A percentile compares a stretch with the other conserved stretches of the same genome.
These are phyloP conservation scores for Mionectes olivaceus DNA, from an alignment of 2,797 vertebrate species.

Conservation along the genomic window DNA sequence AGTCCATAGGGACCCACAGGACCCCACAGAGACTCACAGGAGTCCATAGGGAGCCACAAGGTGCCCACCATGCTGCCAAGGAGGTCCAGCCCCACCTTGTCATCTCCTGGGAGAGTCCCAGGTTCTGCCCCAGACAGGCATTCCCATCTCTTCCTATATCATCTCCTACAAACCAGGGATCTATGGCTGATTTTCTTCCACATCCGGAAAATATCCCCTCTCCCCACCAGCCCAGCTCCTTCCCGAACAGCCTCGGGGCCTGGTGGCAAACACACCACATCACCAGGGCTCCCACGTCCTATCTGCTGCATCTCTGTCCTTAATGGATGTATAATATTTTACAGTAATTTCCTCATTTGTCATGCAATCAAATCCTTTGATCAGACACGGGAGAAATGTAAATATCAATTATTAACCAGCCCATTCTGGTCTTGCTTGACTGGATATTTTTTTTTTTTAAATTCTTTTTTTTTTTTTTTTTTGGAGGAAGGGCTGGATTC, in stretches of 20 bases:
- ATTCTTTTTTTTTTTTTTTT: not conserved
- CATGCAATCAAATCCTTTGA: conserved; percentile 62
- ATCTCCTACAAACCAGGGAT: not conserved
- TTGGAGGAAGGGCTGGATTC: not conserved
- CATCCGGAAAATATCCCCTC: accelerated
- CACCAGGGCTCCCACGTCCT: not conserved
- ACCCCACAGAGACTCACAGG: not conserved
- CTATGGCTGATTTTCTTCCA: accelerated
- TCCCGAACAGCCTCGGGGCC: accelerated
- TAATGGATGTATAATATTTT: conserved; percentile 33
- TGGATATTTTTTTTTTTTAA: not conserved
- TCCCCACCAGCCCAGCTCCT: not conserved
- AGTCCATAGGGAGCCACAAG: too few relatives aligned
- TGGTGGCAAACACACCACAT: accelerated
- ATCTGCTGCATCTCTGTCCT: conserved; percentile 12
- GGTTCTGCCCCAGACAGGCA: not conserved
- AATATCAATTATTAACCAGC: conserved; percentile 62
- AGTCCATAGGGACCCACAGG: not conserved
- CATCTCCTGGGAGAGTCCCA: not conserved
- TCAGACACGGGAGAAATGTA: conserved; percentile 62
- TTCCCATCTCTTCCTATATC: accelerated
- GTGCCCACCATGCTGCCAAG: not conserved
- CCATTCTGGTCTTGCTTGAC: conserved; percentile 41
- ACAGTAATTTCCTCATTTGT: conserved; percentile 64
- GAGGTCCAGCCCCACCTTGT: too few relatives aligned